These are phyloP conservation scores for Eristalis intricaria DNA, from an alignment of 2,888 invertebrate genomes.

Conservation along the genomic window DNA sequence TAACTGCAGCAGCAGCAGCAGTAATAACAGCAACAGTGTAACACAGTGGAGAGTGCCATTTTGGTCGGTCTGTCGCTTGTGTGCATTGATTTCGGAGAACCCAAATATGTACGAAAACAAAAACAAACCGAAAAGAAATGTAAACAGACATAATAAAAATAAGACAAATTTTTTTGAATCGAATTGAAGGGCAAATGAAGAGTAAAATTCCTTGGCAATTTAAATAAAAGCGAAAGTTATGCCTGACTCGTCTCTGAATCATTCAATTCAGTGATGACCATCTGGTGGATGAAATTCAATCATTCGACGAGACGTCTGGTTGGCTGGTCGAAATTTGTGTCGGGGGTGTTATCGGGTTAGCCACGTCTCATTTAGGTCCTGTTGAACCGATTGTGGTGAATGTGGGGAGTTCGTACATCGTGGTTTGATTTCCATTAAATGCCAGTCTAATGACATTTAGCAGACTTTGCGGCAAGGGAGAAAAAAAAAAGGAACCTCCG, in stretches of 20 bases:
- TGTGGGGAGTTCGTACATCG: no score
- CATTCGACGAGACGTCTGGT: conserved; percentile 6
- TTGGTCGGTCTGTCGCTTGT: conserved; percentile 46
- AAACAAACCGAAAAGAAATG: conserved; percentile 23
- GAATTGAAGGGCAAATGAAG: conserved; percentile 59
- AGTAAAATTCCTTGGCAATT: conserved; percentile 54
- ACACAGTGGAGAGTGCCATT: conserved; percentile 15
- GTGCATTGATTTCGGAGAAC: conserved; percentile 39
- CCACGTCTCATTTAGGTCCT: no score
- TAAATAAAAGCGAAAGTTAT: conserved; percentile 68
- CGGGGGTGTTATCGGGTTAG: no score
- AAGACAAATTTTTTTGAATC: conserved; percentile 26
- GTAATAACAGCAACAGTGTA: background rate
- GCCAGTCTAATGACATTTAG: no score
- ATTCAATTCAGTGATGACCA: conserved; percentile 13
- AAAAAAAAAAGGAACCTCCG: background rate
- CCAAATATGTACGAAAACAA: conserved; percentile 20
- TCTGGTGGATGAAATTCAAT: conserved; percentile 39
- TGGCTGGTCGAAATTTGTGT: background rate
- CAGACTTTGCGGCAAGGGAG: background rate
- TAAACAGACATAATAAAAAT: background rate
- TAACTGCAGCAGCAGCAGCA: conserved; percentile 20
- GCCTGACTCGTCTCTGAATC: background rate
- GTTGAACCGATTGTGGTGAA: no score
- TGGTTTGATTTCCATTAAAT: no score